These are phyloP conservation scores for Aphelenchoides bicaudatus DNA, from an alignment of 2,888 invertebrate genomes.

Conservation along the genomic window DNA sequence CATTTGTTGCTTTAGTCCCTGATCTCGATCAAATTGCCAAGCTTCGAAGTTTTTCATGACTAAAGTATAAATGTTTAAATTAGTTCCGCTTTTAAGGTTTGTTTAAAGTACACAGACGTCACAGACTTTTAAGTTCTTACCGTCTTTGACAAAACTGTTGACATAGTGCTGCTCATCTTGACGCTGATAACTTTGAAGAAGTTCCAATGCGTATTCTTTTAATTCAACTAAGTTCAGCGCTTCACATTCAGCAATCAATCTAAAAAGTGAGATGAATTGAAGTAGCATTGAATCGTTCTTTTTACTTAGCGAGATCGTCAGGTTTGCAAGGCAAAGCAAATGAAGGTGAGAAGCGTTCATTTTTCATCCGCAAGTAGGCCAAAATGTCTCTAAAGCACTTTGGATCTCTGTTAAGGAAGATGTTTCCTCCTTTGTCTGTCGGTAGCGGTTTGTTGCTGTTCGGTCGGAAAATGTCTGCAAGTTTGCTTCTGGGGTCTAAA, in stretches of 20 bases:
- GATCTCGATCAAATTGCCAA: conserved; percentile 56
- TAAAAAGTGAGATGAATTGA: conserved; percentile 25
- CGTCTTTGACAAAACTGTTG: conserved; percentile 46
- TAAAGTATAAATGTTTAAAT: too few species aligned
- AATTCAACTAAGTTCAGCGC: conserved; percentile 57
- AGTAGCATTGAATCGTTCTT: not conserved
- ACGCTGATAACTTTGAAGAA: conserved; percentile 55
- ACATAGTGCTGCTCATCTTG: conserved; percentile 60
- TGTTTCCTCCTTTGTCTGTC: conserved; percentile 66
- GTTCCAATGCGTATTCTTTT: conserved; percentile 55
- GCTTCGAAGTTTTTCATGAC: conserved; percentile 50
- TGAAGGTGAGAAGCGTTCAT: conserved; percentile 61
- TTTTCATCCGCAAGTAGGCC: conserved; percentile 88
- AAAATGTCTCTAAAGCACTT: conserved; percentile 94
- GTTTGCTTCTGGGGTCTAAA: too few species aligned
- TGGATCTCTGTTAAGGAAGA: conserved; percentile 96
- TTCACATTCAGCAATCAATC: conserved; percentile 58
- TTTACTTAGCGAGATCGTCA: conserved; percentile 58
- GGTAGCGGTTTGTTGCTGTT: conserved; percentile 50
- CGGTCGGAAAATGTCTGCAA: conserved; percentile 56
- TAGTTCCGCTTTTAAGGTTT: too few species aligned
- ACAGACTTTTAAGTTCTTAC: too few species aligned
- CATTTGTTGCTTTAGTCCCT: not conserved
- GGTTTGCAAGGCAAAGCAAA: conserved; percentile 60
- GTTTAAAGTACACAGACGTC: too few species aligned